These are phyloP conservation scores for Hestina assimilis DNA, from an alignment of 1,140 invertebrate genomes.

Conservation along the genomic window DNA sequence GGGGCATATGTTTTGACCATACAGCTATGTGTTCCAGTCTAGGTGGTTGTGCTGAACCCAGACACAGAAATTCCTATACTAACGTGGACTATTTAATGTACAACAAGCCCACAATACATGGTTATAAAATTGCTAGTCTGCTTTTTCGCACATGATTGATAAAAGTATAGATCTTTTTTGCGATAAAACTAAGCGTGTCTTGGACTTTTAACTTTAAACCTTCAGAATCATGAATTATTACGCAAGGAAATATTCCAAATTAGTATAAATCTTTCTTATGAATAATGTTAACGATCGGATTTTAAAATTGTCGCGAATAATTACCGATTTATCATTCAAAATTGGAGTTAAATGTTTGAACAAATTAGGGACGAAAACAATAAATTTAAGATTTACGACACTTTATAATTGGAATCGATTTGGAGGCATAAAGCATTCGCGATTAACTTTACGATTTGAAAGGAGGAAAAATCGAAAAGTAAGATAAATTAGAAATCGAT, in stretches of 20 bases:
- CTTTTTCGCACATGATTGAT: no score
- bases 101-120: no score
- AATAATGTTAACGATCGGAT: background rate
- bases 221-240: no score
- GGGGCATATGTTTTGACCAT: no score
- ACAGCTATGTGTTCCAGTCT: no score
- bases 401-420: conserved; percentile 49
- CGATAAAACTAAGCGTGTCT: no score
- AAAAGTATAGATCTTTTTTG: no score
- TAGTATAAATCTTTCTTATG: background rate
- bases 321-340: conserved; percentile 3
- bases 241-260: background rate
- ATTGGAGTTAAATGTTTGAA: conserved; percentile 9
- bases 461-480: conserved; percentile 64
- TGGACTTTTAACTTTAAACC: no score
- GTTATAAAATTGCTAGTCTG: no score
- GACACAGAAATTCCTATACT: no score
- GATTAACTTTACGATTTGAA: conserved; percentile 57
- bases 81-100: no score
- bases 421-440: conserved; percentile 40
- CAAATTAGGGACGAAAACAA: conserved; percentile 31
- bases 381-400: conserved; percentile 49
- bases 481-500: conserved; percentile 74
- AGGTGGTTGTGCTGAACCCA: no score
- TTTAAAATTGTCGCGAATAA: background rate